Base-by-base conservation (phyloP, 2,113 vertebrate species). In the Cynocephalus volans region DNA sequence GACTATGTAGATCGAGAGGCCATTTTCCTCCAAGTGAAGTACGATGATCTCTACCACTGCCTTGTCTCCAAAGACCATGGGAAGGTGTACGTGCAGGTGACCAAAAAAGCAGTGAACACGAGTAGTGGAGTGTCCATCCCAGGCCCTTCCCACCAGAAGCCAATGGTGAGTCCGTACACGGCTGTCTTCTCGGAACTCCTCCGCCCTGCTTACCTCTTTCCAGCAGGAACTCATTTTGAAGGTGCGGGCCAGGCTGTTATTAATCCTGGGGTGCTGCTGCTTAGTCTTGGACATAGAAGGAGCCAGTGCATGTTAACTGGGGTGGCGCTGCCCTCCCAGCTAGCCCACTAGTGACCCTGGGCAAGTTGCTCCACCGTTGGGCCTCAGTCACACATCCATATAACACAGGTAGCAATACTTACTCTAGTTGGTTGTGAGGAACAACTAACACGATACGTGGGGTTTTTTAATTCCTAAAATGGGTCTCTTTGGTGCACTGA, bases 11-110 rank as follows among this genome's bases (percentile, higher is more conserved):
- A 99, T 93, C 99, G 99, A 0, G 99, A 99, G n/a, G 99, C 99
- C 97, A 99, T 99, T 88, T 99, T 99, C 98, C 98, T 99, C 5
- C 99, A 99, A 98, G 99, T 99, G 97, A 99, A 99, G 94, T 99
- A 99, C 0, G 99, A 99, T 0, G 99, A 99, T 94, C 99, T 99
- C 82, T 99, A 99, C 98, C 99, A 99, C 98, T 99, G 99, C 98
- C 99, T 99, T 12, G 99, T 99, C 96, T 99, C 99, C 15, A 99
- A 99, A 97, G 99, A 99, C 97, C 99, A 99, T 0, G 99, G 99
- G 54, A 99, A 99, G 45, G 99, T 99, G 0, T 99, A 99, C 0
- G 99, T 99, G 81, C 99, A 99, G 98, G 98, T 99, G 94, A 99
- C 99, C 6, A 99, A 99, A 98, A 99, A 99, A 97, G 99, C 99